These are phyloP conservation scores for Agonopterix arenella DNA, from an alignment of 2,888 invertebrate genomes.

Conservation along the genomic window DNA sequence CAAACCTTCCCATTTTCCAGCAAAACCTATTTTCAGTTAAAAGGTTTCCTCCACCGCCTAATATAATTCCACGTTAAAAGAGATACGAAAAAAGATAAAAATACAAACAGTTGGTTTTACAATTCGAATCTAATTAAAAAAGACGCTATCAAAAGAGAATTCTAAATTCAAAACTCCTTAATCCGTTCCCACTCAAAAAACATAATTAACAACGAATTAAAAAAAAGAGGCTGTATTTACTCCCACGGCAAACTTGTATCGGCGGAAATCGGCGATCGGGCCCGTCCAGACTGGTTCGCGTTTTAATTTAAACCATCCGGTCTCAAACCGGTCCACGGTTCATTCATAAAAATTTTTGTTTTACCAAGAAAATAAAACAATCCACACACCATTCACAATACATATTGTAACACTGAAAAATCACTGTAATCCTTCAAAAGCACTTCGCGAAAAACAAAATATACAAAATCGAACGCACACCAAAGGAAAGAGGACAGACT, in stretches of 20 bases:
- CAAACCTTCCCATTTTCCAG: slow-evolving; percentile 3
- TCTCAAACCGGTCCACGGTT: slow-evolving; percentile 28
- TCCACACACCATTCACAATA: slow-evolving; percentile 23
- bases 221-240: slow-evolving; percentile 22
- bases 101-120: not conserved
- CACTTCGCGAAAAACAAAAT: slow-evolving; percentile 27
- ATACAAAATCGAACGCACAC: slow-evolving; percentile 30
- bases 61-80: too few species aligned
- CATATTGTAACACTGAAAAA: slow-evolving; percentile 29
- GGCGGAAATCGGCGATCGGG: slow-evolving; percentile 40
- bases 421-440: slow-evolving; percentile 45
- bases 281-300: slow-evolving; percentile 35
- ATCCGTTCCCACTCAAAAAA: slow-evolving; percentile 28
- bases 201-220: slow-evolving; percentile 19
- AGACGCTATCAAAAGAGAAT: slow-evolving; percentile 8
- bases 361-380: slow-evolving; percentile 14
- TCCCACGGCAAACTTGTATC: slow-evolving; percentile 44
- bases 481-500: slow-evolving; percentile 17
- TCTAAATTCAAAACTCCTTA: slow-evolving; percentile 15
- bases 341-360: slow-evolving; percentile 40
- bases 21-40: not conserved
- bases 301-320: slow-evolving; percentile 38
- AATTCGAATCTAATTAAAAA: slow-evolving; percentile 7
- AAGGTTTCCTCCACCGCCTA: not conserved
- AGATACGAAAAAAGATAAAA: too few species aligned